Conservation (phyloP, 2,113 vertebrate genomes). For the Eleginops maclovinus region DNA sequence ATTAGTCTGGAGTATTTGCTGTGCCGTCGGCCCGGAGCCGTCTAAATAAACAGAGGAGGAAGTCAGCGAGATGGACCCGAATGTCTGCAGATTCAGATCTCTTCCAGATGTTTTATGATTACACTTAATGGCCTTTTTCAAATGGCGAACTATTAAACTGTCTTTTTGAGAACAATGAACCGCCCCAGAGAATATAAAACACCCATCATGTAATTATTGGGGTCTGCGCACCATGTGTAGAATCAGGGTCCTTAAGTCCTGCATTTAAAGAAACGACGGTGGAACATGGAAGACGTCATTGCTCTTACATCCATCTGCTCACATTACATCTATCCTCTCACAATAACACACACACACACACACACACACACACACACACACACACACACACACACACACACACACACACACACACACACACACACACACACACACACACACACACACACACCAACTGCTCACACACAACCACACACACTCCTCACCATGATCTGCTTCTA, state of each 20-base stretch:
- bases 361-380: no score
- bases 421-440: background rate
- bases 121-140: constrained; percentile 61
- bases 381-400: constrained; percentile 9
- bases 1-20: constrained; percentile 54
- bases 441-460: constrained; percentile 47
- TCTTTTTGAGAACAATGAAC: constrained; percentile 67
- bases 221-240: constrained; percentile 65
- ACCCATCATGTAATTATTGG: constrained; percentile 66
- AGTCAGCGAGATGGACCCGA: constrained; percentile 29
- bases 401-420: constrained; percentile 20
- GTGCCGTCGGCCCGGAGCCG: constrained; percentile 46
- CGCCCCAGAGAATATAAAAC: constrained; percentile 59
- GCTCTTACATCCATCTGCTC: constrained; percentile 69
- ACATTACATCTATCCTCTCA: constrained; percentile 50
- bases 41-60: constrained; percentile 58
- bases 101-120: constrained; percentile 76
- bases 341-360: constrained; percentile 54
- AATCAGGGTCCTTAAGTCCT: constrained; percentile 38
- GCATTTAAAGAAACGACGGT: constrained; percentile 1
- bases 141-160: constrained; percentile 67
- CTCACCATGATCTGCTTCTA: no score
- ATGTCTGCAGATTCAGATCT: constrained; percentile 48
- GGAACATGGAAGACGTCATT: constrained; percentile 55
- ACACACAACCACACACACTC: no score